These are phyloP conservation scores for Tympanuchus pallidicinctus DNA, from an alignment of 2,113 vertebrate species.

Conservation along the genomic window DNA sequence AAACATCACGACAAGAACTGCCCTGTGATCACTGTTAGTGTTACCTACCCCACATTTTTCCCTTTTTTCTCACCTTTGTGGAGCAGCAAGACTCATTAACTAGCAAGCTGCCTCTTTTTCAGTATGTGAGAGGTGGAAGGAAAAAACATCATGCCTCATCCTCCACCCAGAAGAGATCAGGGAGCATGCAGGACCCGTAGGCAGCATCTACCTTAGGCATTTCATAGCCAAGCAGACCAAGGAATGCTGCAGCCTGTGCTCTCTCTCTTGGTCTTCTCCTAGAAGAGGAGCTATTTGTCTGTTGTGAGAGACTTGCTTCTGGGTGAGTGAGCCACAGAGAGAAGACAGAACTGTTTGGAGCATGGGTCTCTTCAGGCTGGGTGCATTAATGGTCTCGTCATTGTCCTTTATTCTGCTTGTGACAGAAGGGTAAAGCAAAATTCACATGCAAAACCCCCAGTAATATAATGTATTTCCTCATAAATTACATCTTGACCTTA, in stretches of 20 bases:
- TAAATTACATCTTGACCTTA: neutral
- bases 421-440: neutral
- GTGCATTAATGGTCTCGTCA: neutral
- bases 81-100: neutral
- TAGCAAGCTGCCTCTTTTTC: neutral
- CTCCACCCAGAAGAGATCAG: accelerated
- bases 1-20: neutral
- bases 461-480: accelerated
- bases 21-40: neutral
- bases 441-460: neutral
- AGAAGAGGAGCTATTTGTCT: neutral
- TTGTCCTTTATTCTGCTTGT: neutral
- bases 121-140: neutral
- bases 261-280: neutral
- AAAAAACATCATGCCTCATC: neutral
- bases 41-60: neutral
- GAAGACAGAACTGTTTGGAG: neutral
- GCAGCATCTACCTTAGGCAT: neutral
- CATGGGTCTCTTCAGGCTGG: accelerated
- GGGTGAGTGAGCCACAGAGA: too few relatives aligned
- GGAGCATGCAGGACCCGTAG: accelerated
- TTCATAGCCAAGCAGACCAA: neutral
- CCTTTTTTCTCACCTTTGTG: neutral
- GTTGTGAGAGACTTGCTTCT: neutral
- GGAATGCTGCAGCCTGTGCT: neutral